Evolutionary conservation across 2,888 invertebrate species (phyloP), one percentile per base, ranked within the genome.

Genomic region (Crossocerus cetratus): DNA sequence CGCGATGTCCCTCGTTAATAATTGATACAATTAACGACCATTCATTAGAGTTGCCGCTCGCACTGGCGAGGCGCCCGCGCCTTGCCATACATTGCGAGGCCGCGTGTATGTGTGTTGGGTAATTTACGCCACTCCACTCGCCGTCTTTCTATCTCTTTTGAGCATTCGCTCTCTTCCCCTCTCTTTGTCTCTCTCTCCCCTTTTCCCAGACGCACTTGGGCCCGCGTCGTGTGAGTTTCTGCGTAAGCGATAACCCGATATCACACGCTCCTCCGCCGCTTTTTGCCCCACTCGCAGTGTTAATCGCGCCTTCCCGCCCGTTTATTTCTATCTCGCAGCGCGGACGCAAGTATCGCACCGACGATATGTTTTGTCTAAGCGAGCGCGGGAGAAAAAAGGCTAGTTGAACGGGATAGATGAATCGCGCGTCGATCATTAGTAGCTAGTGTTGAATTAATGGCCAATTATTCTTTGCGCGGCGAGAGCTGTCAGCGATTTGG

Each of bases 1-100:
- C 76, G 82, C 80, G 76, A 83, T 82, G 80, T 86, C 84, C 85
- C 85, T 86, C 86, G 85, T 87, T 88, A 86, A 88, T 88, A 87
- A 88, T 88, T 87, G 86, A 88, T 87, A 87, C 87, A 89, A 88
- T 89, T 89, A 88, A 87, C 84, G 83, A 80, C 77, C 85, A 86
- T 87, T 89, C 86, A 85, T 89, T 87, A 87, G 76, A 84, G 82
- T 74, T 71, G 73, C 81, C 81, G 78, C 78, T 71, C 60, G 32
- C 32, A 32, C 32, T 32, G 32, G 32, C 32, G 32, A 32, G 32
- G 32, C 32, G 32, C 32, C 8, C 5, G 32, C 32, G 32, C 32
- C 32, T 32, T 1, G 0, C 8, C 11, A 56, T 20, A 32, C 11
- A 59, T 45, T n/a, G n/a, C n/a, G n/a, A 49, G 56, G 21, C 23